Percentiles rank a stretch among this genome's conserved stretches.
Conservation (phyloP, 2,113 vertebrate species). For the Ictidomys tridecemlineatus region DNA sequence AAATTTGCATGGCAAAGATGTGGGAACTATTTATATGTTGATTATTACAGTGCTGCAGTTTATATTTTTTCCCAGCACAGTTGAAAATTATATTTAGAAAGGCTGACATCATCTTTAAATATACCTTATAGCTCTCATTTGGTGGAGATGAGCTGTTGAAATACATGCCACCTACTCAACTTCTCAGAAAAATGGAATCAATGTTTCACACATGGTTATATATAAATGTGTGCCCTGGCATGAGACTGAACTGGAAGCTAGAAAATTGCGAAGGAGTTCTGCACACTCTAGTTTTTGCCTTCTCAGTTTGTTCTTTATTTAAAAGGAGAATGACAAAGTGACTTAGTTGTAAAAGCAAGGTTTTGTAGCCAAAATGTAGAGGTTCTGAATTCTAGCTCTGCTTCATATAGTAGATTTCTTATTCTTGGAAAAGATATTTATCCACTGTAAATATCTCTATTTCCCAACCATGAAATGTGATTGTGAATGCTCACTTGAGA, state of each 20-base stretch:
- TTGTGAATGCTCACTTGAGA: neutral
- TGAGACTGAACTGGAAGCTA: neutral
- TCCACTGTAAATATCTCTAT: neutral
- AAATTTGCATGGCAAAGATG: slow-evolving; percentile 84
- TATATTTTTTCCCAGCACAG: slow-evolving; percentile 82
- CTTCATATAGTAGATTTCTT: neutral
- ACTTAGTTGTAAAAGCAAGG: slow-evolving; percentile 31
- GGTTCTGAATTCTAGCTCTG: slow-evolving; percentile 22
- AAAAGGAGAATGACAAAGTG: neutral
- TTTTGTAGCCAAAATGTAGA: neutral
- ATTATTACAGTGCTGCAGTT: slow-evolving; percentile 85
- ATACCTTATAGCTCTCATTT: slow-evolving; percentile 80
- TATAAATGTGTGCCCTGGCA: slow-evolving; percentile 58
- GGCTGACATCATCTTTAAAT: slow-evolving; percentile 85
- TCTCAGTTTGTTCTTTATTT: slow-evolving; percentile 61
- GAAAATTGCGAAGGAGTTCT: neutral
- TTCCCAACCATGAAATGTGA: neutral
- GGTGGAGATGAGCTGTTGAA: slow-evolving; percentile 77
- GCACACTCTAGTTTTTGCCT: slow-evolving; percentile 39
- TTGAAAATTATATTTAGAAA: slow-evolving; percentile 85
- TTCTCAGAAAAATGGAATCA: slow-evolving; percentile 76
- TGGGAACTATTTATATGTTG: slow-evolving; percentile 85
- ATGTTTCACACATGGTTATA: slow-evolving; percentile 75
- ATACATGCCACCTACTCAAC: slow-evolving; percentile 82
- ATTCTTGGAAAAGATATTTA: neutral